Evolutionary conservation across 2,888 invertebrate species (phyloP).

Genomic region (Euzophera pinguis): DNA sequence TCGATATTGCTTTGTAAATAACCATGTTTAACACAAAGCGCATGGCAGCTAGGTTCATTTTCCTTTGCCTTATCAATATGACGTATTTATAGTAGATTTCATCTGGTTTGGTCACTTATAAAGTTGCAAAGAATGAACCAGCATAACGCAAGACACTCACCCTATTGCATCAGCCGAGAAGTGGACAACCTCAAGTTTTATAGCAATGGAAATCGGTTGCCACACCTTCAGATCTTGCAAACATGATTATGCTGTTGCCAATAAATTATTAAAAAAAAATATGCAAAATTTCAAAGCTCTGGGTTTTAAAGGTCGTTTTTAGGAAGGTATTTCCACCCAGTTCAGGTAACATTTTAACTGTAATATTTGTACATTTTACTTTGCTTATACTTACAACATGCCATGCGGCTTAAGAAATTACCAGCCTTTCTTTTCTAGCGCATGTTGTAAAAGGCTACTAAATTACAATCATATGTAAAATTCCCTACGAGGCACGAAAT

Average conservation of each 20-base stretch:
- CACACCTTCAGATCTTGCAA: constrained; percentile 39
- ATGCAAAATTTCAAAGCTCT: too few relatives aligned
- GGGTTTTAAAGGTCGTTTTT: too few relatives aligned
- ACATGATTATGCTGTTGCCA: constrained; percentile 30
- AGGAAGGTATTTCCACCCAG: too few relatives aligned
- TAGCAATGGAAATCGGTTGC: constrained; percentile 38
- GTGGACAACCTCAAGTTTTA: constrained; percentile 52
- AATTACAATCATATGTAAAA: too few relatives aligned
- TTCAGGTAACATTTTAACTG: too few relatives aligned
- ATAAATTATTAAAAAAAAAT: background rate
- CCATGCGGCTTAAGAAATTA: too few relatives aligned
- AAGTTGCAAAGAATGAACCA: constrained; percentile 43
- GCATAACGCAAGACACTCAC: constrained; percentile 51
- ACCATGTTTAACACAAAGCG: constrained; percentile 10
- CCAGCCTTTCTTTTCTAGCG: too few relatives aligned
- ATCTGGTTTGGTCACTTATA: constrained; percentile 34
- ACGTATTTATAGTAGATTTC: constrained; percentile 25
- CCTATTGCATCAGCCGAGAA: constrained; percentile 72
- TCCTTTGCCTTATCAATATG: constrained; percentile 25
- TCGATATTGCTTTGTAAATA: too few relatives aligned
- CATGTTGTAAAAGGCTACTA: too few relatives aligned
- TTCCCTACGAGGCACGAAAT: too few relatives aligned
- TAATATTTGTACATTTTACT: too few relatives aligned
- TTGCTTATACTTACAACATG: too few relatives aligned
- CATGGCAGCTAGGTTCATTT: constrained; percentile 26